These are phyloP conservation scores for Hemicentrotus pulcherrimus DNA, from an alignment of 35 echinoderm and acorn worm species.

Conservation along the genomic window DNA sequence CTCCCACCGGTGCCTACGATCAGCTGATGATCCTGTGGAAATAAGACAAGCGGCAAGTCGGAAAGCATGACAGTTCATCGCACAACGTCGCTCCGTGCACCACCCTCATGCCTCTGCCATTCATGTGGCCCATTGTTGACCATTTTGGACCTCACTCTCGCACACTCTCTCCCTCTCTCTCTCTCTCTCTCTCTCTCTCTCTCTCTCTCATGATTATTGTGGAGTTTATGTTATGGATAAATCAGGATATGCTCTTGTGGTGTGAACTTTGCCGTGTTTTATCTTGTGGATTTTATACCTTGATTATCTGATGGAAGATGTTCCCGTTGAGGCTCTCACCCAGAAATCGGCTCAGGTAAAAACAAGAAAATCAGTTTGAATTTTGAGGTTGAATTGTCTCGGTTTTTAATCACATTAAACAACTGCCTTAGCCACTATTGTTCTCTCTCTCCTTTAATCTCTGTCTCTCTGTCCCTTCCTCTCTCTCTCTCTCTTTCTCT, in stretches of 20 bases:
- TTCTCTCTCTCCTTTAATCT: no score
- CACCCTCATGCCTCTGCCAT: neutral
- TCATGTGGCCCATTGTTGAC: neutral
- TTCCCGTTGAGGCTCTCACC: constrained; percentile 21
- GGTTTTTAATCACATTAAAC: neutral
- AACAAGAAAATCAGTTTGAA: neutral
- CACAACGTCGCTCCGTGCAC: neutral
- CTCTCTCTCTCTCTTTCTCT: no score
- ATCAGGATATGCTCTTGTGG: neutral
- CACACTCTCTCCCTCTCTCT: neutral
- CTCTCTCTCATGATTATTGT: neutral
- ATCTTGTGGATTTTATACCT: neutral
- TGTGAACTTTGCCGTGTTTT: neutral
- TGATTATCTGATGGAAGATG: neutral
- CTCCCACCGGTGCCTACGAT: neutral
- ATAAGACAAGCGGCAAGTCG: constrained; percentile 16
- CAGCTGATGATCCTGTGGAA: neutral
- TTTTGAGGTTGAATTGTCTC: neutral
- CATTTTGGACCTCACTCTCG: neutral
- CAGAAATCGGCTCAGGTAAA: constrained; percentile 7
- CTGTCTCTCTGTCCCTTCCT: no score
- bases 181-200: neutral
- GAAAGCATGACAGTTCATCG: neutral
- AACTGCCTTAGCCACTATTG: no score
- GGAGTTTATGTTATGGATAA: constrained; percentile 28